phyloP scores from a whole-genome alignment of 2,797 vertebrate genomes.

The Myotis myotis region DNA sequence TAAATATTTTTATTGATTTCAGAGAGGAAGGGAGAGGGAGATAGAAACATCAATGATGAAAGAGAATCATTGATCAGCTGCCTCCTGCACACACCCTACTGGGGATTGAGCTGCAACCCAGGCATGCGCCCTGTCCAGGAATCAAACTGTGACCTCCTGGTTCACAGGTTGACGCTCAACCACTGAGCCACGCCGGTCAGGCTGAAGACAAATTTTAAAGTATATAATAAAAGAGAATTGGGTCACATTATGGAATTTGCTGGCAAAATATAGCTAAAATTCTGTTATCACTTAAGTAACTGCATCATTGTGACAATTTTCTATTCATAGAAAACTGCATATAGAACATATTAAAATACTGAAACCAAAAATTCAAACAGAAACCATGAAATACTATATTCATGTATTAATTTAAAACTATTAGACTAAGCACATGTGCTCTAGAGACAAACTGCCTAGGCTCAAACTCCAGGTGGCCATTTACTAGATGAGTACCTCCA shows the following conservation, averaged over 20 bases:
- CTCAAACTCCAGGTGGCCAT: not conserved
- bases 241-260: not conserved
- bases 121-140: no score
- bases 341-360: not conserved
- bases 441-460: constrained; percentile 2
- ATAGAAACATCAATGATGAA: no score
- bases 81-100: no score
- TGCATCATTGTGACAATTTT: constrained; percentile 3
- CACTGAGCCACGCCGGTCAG: no score
- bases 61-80: no score
- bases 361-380: constrained; percentile 48
- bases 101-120: no score
- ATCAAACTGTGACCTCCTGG: no score
- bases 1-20: no score
- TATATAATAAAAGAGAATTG: not conserved
- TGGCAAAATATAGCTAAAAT: constrained; percentile 44
- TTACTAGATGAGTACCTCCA: not conserved
- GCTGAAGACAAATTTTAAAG: constrained; percentile 32
- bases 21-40: no score
- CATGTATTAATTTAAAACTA: not conserved
- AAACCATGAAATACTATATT: not conserved
- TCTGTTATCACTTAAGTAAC: constrained; percentile 21
- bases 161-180: no score
- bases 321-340: not conserved
- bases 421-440: not conserved